phyloP scores from a whole-genome alignment of 1,140 invertebrate genomes.

The Tribolium madens region DNA sequence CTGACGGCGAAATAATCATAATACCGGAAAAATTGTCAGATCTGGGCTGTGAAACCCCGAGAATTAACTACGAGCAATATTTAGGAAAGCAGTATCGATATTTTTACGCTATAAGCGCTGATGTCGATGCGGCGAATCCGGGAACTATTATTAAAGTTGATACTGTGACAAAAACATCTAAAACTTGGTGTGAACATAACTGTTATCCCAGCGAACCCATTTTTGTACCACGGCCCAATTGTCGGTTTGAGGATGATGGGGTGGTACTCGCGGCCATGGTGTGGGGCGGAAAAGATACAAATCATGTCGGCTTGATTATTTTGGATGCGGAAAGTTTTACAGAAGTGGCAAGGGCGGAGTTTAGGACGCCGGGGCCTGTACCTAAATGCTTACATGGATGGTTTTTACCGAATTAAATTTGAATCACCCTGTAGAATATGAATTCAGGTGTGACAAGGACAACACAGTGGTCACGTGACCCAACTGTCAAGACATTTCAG shows the following conservation, averaged over 20 bases:
- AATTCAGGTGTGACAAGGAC: no score
- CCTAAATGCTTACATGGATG: constrained; percentile 87
- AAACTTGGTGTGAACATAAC: constrained; percentile 79
- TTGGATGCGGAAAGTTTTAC: constrained; percentile 76
- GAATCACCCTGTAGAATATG: background rate
- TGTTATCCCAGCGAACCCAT: constrained; percentile 90
- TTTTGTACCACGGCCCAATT: constrained; percentile 80
- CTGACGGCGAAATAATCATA: constrained; percentile 68
- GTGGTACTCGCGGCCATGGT: constrained; percentile 78
- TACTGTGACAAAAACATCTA: constrained; percentile 71
- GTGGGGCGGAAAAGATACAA: constrained; percentile 72
- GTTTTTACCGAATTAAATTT: constrained; percentile 69
- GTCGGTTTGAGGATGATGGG: constrained; percentile 81
- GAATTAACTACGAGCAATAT: constrained; percentile 79
- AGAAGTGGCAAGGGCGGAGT: constrained; percentile 77
- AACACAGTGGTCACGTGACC: no score
- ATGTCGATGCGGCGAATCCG: constrained; percentile 84
- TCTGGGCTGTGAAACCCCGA: constrained; percentile 86
- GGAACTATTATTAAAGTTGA: constrained; percentile 81
- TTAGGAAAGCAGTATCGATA: constrained; percentile 81
- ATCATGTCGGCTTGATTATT: constrained; percentile 76
- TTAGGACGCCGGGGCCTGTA: constrained; percentile 76
- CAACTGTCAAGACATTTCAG: no score
- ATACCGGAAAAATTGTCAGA: constrained; percentile 77
- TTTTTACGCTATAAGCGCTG: constrained; percentile 90